phyloP scores from a whole-genome alignment of 2,888 invertebrate species.

The Zygaena filipendulae region DNA sequence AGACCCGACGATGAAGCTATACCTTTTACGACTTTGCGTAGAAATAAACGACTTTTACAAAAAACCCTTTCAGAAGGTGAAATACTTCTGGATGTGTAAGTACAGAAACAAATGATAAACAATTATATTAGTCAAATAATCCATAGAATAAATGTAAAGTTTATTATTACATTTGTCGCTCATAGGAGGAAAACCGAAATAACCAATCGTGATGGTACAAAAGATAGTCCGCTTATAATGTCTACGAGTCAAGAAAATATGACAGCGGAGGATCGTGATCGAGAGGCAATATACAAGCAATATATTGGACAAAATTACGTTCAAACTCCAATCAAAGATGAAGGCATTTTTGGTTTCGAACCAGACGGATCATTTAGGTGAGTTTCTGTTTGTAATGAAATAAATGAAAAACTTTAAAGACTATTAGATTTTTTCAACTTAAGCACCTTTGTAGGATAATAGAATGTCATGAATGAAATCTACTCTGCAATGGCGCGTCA shows the following conservation, averaged over 20 bases:
- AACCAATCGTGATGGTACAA: conserved; percentile 49
- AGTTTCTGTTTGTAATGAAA: conserved; percentile 11
- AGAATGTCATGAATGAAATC: too few species aligned
- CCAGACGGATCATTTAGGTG: conserved; percentile 64
- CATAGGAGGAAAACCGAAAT: conserved; percentile 57
- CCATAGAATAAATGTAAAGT: neutral
- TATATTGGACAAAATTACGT: conserved; percentile 59
- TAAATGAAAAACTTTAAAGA: too few species aligned
- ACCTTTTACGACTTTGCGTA: conserved; percentile 64
- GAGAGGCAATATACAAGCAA: conserved; percentile 51
- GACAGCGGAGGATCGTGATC: conserved; percentile 55
- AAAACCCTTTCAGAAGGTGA: conserved; percentile 87
- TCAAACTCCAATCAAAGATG: conserved; percentile 69
- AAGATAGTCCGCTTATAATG: conserved; percentile 59
- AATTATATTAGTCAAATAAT: conserved; percentile 2
- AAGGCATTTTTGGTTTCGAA: conserved; percentile 66
- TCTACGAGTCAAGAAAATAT: conserved; percentile 74
- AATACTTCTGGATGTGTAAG: conserved; percentile 72
- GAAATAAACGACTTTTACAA: conserved; percentile 67
- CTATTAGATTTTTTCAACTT: too few species aligned
- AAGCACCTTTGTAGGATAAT: too few species aligned
- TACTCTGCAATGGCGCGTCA: too few species aligned
- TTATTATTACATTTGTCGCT: conserved; percentile 7
- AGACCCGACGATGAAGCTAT: conserved; percentile 73
- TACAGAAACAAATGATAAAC: too few species aligned